Evolutionary conservation across 2,888 invertebrate species (phyloP), one percentile per base, ranked within the genome.

Genomic region (Cremastinae sp.): DNA sequence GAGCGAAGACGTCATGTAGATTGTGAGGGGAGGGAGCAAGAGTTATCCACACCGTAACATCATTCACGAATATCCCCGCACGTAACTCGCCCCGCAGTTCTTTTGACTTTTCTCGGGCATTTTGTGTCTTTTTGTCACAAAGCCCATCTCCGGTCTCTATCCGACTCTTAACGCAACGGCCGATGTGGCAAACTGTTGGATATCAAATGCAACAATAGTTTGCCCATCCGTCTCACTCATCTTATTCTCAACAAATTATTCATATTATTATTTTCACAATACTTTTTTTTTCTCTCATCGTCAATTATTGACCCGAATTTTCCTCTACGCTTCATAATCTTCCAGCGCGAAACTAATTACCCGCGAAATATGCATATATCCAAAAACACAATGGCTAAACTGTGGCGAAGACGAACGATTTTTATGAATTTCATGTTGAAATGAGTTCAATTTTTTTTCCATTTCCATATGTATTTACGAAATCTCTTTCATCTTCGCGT

Each of bases 151-250:
- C 86, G 82, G 36, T 1, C 84, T 84, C 82, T 83, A 83, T 69
- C 53, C 74, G 78, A 72, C 73, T 62, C 74, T 82, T 80, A 80
- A 80, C 79, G 84, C 83, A 81, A 81, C 85, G 85, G 86, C 85
- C 83, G 85, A 87, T 84, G 85, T 85, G 84, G 85, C 88, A 85
- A 86, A 87, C 87, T 88, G 88, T 88, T 88, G 87, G 85, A 88
- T 88, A 88, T 88, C 84, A 88, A 88, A 88, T 85, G 86, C 87
- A 28, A 88, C 87, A 87, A 86, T 86, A 85, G 84, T 85, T 86
- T 85, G 86, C 86, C 83, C 87, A 84, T 84, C 86, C 83, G 73
- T 77, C 61, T 43, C n/a, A n/a, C 54, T 16, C 38, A 43, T 68
- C 66, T 53, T 74, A 69, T 59, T 72, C 66, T 58, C 72, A 71